These are phyloP conservation scores for Heliconius hortense DNA, from an alignment of 2,888 invertebrate genomes.

Conservation along the genomic window DNA sequence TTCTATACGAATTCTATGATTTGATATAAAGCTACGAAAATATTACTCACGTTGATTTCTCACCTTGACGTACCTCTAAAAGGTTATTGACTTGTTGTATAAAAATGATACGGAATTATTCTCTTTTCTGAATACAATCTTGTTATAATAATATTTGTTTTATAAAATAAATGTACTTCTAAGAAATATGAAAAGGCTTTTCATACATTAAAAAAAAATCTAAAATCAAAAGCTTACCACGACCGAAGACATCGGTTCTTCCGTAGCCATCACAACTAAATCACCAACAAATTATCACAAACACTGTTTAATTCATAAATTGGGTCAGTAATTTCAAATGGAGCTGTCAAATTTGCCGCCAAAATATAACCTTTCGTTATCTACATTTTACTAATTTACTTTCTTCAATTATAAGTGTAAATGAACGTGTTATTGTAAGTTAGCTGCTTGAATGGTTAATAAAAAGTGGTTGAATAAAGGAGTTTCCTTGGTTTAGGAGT, in stretches of 20 bases:
- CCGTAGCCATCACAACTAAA: conserved; percentile 58
- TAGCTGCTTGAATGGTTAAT: conserved; percentile 3
- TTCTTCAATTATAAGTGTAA: conserved; percentile 7
- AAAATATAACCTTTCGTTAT: conserved; percentile 23
- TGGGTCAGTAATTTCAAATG: background rate
- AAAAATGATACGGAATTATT: background rate
- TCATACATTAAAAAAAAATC: background rate
- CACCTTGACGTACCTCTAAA: background rate
- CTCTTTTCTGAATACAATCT: background rate
- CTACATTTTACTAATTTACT: background rate
- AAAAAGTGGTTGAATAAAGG: conserved; percentile 34
- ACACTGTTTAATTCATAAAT: conserved; percentile 17
- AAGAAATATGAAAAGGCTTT: background rate
- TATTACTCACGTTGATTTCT: background rate
- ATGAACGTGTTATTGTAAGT: background rate
- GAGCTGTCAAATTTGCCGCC: conserved; percentile 36
- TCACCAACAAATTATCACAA: conserved; percentile 31
- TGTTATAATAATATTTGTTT: background rate
- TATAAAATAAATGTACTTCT: background rate
- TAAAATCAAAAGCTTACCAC: conserved; percentile 55
- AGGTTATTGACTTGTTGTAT: conserved; percentile 3
- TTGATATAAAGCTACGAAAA: background rate
- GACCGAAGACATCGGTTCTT: conserved; percentile 62
- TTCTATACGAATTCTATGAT: too few species aligned
- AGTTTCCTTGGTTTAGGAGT: conserved; percentile 51